Conservation (phyloP, 2,888 invertebrate genomes). For the Cactoblastis cactorum region DNA sequence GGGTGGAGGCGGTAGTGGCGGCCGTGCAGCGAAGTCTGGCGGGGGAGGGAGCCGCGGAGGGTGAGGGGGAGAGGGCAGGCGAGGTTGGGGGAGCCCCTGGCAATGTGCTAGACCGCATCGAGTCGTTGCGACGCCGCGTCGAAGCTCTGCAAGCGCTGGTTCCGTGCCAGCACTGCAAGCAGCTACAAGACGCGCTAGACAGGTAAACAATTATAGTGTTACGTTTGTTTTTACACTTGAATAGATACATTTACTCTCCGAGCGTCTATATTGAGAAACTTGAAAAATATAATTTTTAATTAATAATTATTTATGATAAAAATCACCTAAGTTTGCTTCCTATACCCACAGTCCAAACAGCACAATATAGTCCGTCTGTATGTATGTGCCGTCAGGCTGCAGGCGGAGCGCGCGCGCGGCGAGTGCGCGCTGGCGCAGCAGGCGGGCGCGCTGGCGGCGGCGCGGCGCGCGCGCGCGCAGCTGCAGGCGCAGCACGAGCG, state of each 20-base stretch:
- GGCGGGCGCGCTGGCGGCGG: slow-evolving; percentile 65
- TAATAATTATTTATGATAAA: no score
- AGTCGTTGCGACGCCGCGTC: slow-evolving; percentile 66
- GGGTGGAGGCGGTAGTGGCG: slow-evolving; percentile 68
- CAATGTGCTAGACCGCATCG: slow-evolving; percentile 53
- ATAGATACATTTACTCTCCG: no score
- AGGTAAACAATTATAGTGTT: slow-evolving; percentile 46
- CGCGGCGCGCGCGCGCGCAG: slow-evolving; percentile 64
- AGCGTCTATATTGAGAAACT: no score
- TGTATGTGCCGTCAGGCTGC: slow-evolving; percentile 39
- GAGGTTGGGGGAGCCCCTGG: slow-evolving; percentile 15
- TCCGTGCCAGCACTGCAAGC: slow-evolving; percentile 74
- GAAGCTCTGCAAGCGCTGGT: slow-evolving; percentile 72
- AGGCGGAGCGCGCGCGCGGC: slow-evolving; percentile 60
- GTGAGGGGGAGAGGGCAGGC: slow-evolving; percentile 14
- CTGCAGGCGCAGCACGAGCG: slow-evolving; percentile 75
- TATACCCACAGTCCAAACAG: no score
- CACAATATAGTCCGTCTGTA: no score
- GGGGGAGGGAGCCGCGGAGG: slow-evolving; percentile 27
- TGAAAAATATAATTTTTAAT: no score
- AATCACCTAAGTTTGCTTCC: no score
- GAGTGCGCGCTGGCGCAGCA: slow-evolving; percentile 64
- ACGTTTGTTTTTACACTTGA: no score
- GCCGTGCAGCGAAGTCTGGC: slow-evolving; percentile 58
- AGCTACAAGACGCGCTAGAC: slow-evolving; percentile 75